Percentiles rank a stretch among this genome's conserved stretches.
Evolutionary conservation across 2,797 vertebrate genomes (phyloP).

Genomic region (Oreochromis grahami): DNA sequence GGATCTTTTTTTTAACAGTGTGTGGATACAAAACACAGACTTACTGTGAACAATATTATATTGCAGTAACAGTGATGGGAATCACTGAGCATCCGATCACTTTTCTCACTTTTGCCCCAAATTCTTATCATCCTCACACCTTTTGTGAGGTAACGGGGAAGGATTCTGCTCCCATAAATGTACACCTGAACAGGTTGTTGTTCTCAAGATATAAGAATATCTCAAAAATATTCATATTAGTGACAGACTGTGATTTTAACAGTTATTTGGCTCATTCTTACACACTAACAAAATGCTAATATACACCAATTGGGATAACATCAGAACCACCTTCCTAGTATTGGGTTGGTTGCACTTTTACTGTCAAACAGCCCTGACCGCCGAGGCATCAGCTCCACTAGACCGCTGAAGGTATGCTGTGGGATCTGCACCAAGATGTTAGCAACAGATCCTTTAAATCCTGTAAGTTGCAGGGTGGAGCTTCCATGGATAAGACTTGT

Average conservation of each 20-base stretch:
- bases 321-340: background rate
- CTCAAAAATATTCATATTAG: background rate
- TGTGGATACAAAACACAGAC: background rate
- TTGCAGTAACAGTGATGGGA: fast-evolving
- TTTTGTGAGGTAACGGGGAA: background rate
- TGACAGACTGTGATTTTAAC: background rate
- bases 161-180: background rate
- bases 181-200: background rate
- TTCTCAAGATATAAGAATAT: background rate
- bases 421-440: background rate
- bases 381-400: background rate
- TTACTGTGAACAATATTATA: background rate
- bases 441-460: background rate
- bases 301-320: background rate
- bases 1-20: too few relatives aligned
- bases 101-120: background rate
- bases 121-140: background rate
- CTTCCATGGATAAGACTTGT: background rate
- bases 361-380: fast-evolving
- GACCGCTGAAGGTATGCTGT: background rate
- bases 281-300: background rate
- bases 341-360: background rate
- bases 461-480: background rate
- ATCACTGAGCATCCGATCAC: background rate
- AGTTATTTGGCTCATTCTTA: background rate